Conservation (phyloP, 2,888 invertebrate species). For the Acleris cristana region DNA sequence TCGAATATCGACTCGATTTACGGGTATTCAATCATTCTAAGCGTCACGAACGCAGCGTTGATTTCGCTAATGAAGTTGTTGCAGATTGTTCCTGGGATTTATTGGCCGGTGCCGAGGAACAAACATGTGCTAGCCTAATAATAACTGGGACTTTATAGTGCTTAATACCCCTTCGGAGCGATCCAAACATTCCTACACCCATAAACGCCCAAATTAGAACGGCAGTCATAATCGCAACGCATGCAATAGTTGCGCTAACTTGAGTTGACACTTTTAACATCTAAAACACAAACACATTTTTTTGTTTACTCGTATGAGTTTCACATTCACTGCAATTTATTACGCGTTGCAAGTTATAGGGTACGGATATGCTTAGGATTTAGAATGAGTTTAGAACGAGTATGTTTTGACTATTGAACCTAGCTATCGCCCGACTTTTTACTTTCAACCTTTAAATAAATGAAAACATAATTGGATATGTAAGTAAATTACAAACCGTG, state of each 20-base stretch:
- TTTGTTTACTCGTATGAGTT: too few species aligned
- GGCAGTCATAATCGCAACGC: conserved; percentile 36
- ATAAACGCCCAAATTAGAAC: conserved; percentile 48
- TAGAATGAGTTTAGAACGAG: too few species aligned
- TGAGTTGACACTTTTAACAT: neutral
- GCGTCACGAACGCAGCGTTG: conserved; percentile 55
- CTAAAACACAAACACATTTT: too few species aligned
- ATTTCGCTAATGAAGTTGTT: conserved; percentile 76
- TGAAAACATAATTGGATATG: too few species aligned
- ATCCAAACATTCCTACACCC: conserved; percentile 61
- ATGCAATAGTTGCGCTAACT: conserved; percentile 31
- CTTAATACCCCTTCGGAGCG: conserved; percentile 65
- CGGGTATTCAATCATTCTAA: conserved; percentile 57
- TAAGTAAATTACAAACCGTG: too few species aligned
- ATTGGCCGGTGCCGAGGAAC: conserved; percentile 66
- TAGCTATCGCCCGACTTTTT: too few species aligned
- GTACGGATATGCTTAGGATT: too few species aligned
- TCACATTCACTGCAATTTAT: too few species aligned
- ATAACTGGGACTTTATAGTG: conserved; percentile 69
- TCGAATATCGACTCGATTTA: conserved; percentile 45
- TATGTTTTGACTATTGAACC: too few species aligned
- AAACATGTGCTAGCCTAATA: conserved; percentile 76
- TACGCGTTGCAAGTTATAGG: too few species aligned
- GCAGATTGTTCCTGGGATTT: conserved; percentile 71
- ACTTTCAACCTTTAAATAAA: too few species aligned